A percentile compares a stretch with the other conserved stretches of the same genome.
phyloP scores from a whole-genome alignment of 37 sponge, comb jelly and placozoan species.

The Hormiphora californensis region DNA sequence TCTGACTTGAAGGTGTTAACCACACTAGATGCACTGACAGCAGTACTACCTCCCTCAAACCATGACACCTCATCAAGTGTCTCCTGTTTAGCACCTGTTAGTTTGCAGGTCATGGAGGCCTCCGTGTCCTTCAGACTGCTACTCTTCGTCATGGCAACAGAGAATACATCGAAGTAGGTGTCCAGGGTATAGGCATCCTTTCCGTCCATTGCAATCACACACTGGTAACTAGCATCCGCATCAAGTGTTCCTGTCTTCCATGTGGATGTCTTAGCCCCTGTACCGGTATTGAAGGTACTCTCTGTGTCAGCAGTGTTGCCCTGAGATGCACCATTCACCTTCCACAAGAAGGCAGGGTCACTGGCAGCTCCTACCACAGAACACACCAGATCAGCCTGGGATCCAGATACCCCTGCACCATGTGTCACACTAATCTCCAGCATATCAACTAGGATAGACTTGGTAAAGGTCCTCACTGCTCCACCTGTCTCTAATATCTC shows the following conservation, averaged over 20 bases:
- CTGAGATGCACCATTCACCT: not conserved
- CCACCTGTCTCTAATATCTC: not conserved
- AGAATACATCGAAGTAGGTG: not conserved
- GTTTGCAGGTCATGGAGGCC: not conserved
- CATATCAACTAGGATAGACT: not conserved
- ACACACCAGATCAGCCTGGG: not conserved
- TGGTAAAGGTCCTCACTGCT: not conserved
- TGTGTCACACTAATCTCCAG: not conserved
- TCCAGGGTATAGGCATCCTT: not conserved
- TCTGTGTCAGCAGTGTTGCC: not conserved
- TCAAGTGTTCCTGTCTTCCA: not conserved
- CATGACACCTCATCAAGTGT: not conserved
- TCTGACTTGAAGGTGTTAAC: not conserved
- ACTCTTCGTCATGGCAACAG: not conserved
- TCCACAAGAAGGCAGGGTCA: not conserved
- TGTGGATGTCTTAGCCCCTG: constrained; percentile 1
- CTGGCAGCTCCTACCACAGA: not conserved
- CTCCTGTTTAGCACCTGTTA: not conserved
- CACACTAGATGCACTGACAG: not conserved
- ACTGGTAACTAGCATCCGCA: not conserved
- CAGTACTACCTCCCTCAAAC: not conserved
- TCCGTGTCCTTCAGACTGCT: not conserved
- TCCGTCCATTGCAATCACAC: not conserved
- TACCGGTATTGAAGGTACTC: not conserved
- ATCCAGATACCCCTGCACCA: not conserved